A percentile compares a stretch with the other conserved stretches of the same genome.
These are phyloP conservation scores for Antechinus stuartii DNA, from an alignment of 2,113 vertebrate species.

Conservation along the genomic window DNA sequence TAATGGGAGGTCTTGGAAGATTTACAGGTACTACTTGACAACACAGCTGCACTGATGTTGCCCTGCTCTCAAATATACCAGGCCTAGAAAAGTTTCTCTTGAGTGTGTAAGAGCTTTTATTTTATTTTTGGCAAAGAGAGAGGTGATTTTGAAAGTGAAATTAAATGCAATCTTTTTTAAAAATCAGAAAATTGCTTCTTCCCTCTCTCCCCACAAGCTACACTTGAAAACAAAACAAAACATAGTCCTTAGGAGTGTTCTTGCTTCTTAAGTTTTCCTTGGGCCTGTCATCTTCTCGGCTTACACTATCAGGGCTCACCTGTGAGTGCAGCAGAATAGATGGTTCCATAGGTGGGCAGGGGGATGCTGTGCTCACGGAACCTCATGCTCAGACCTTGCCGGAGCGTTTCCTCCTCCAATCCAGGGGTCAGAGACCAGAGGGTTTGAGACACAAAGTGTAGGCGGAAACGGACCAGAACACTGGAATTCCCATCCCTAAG, in stretches of 20 bases:
- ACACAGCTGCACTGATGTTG: background rate
- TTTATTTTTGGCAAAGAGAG: background rate
- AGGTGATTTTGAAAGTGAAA: background rate
- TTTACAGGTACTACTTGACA: background rate
- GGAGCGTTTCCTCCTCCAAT: conserved; percentile 86
- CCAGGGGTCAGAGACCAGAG: conserved; percentile 79
- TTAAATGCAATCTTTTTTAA: background rate
- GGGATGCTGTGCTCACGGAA: conserved; percentile 82
- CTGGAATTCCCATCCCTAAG: conserved; percentile 87
- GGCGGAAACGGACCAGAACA: conserved; percentile 87
- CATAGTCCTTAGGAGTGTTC: background rate
- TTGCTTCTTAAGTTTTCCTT: background rate
- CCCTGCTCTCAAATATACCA: background rate
- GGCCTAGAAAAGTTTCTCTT: background rate
- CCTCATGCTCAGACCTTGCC: conserved; percentile 82
- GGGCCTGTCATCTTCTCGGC: rapidly evolving
- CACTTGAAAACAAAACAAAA: background rate
- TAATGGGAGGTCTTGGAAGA: background rate
- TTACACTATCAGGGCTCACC: conserved; percentile 78
- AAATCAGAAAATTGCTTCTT: background rate
- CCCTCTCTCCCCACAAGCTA: background rate
- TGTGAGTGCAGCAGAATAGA: conserved; percentile 86
- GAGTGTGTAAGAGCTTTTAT: background rate
- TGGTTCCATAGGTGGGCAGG: conserved; percentile 89
- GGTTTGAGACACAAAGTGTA: conserved; percentile 85